Evolutionary conservation across 1,140 invertebrate genomes (phyloP).

Genomic region (Stegodyphus mimosarum): DNA sequence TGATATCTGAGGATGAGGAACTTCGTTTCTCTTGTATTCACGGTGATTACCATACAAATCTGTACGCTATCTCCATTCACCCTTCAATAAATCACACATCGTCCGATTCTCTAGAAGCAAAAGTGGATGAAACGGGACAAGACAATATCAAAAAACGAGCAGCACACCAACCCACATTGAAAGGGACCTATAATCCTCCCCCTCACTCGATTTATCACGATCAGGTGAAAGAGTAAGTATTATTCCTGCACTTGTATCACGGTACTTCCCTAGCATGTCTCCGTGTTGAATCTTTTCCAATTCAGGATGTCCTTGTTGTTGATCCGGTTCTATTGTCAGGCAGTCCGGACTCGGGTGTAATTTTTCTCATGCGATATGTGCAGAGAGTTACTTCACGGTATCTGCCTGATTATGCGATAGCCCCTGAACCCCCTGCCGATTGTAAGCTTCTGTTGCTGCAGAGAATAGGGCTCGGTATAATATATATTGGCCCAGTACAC

Average conservation of each 20-base stretch:
- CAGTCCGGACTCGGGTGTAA: slow-evolving; percentile 6
- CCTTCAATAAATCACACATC: slow-evolving; percentile 26
- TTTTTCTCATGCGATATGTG: slow-evolving; percentile 22
- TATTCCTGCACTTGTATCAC: slow-evolving; percentile 37
- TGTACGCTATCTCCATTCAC: not conserved
- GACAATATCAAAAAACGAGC: slow-evolving; percentile 28
- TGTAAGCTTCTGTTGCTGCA: too few species aligned
- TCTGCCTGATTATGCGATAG: too few species aligned
- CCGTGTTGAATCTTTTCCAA: not conserved
- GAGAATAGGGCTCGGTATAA: too few species aligned
- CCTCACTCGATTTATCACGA: slow-evolving; percentile 49
- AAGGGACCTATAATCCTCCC: slow-evolving; percentile 34
- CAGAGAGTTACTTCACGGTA: too few species aligned
- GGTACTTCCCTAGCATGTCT: not conserved
- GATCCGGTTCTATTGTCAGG: slow-evolving; percentile 44
- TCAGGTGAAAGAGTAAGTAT: slow-evolving; percentile 44
- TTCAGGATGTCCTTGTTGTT: not conserved
- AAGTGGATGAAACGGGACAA: slow-evolving; percentile 7
- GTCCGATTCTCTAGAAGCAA: not conserved
- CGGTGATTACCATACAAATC: not conserved
- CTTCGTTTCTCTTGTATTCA: too few species aligned
- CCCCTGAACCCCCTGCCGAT: too few species aligned
- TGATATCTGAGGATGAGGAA: too few species aligned
- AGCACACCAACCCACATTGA: slow-evolving; percentile 1
- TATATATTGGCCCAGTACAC: too few species aligned